phyloP scores from a whole-genome alignment of 2,113 vertebrate genomes.

The Rhabdomys dilectus region DNA sequence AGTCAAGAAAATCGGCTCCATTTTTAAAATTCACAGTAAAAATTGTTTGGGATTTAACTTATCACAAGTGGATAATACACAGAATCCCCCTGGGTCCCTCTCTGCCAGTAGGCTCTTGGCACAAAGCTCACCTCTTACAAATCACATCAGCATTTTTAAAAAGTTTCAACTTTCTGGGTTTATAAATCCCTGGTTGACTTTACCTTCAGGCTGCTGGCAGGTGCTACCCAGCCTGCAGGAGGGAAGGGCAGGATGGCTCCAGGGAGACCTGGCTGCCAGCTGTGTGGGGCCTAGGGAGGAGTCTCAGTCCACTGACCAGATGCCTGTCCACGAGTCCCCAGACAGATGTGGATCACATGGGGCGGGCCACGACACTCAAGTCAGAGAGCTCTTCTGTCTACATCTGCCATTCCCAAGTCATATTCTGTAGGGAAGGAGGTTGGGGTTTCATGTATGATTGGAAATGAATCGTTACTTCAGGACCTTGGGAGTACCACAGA shows the following conservation, averaged over 20 bases:
- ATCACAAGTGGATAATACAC: slow-evolving; percentile 40
- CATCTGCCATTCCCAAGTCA: not conserved
- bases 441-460: not conserved
- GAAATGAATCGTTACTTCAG: slow-evolving; percentile 17
- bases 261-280: not conserved
- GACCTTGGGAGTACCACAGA: not conserved
- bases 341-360: not conserved
- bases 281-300: slow-evolving; percentile 12
- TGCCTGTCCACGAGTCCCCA: slow-evolving; percentile 11
- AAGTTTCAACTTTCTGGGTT: slow-evolving; percentile 70
- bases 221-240: slow-evolving; percentile 44
- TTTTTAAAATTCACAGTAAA: slow-evolving; percentile 55
- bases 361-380: not conserved
- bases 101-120: slow-evolving; percentile 70
- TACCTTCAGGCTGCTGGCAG: slow-evolving; percentile 62
- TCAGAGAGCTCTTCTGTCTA: not conserved
- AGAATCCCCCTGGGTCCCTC: slow-evolving; percentile 27
- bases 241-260: not conserved
- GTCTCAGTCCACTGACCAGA: not conserved
- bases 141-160: slow-evolving; percentile 54
- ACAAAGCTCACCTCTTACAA: slow-evolving; percentile 65
- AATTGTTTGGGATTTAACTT: slow-evolving; percentile 38
- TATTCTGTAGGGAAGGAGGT: not conserved
- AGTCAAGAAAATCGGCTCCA: slow-evolving; percentile 6
- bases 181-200: slow-evolving; percentile 58